A percentile compares a stretch with the other conserved stretches of the same genome.
Conservation (phyloP, 1,140 invertebrate species). For the Laodelphax striatellus region DNA sequence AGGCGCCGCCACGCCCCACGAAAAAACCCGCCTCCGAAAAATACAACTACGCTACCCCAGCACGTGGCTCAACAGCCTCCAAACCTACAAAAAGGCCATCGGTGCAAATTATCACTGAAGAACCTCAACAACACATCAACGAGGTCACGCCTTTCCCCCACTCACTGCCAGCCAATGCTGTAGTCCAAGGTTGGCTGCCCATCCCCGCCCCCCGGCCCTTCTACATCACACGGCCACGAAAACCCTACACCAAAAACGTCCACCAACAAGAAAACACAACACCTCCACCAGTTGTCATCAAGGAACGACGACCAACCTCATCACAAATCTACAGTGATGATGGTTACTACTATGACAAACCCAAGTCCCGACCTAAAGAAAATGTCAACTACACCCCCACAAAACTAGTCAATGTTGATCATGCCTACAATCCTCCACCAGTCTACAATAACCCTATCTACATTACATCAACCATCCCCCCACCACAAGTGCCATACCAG, state of each 20-base stretch:
- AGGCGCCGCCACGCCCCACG: constrained; percentile 29
- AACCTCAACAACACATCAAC: constrained; percentile 11
- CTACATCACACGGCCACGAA: constrained; percentile 21
- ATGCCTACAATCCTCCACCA: background rate
- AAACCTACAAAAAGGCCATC: constrained; percentile 6
- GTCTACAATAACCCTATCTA: background rate
- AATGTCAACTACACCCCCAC: background rate
- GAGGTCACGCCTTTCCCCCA: constrained; percentile 12
- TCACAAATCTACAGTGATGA: background rate
- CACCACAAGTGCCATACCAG: background rate
- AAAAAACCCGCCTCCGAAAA: constrained; percentile 20
- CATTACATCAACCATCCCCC: background rate
- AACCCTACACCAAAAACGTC: constrained; percentile 9
- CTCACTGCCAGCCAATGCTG: constrained; percentile 10
- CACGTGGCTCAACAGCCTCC: constrained; percentile 23
- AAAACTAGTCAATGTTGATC: constrained; percentile 6
- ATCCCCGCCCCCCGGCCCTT: constrained; percentile 23
- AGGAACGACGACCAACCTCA: too few relatives aligned
- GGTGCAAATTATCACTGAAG: constrained; percentile 13
- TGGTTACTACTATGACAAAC: constrained; percentile 6
- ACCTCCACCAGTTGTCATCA: background rate
- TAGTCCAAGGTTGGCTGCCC: constrained; percentile 22
- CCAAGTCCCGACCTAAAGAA: background rate
- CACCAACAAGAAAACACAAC: background rate
- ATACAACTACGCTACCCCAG: constrained; percentile 29